A percentile compares a stretch with the other conserved stretches of the same genome.
phyloP scores from a whole-genome alignment of 2,113 vertebrate genomes.

The Procapra przewalskii region DNA sequence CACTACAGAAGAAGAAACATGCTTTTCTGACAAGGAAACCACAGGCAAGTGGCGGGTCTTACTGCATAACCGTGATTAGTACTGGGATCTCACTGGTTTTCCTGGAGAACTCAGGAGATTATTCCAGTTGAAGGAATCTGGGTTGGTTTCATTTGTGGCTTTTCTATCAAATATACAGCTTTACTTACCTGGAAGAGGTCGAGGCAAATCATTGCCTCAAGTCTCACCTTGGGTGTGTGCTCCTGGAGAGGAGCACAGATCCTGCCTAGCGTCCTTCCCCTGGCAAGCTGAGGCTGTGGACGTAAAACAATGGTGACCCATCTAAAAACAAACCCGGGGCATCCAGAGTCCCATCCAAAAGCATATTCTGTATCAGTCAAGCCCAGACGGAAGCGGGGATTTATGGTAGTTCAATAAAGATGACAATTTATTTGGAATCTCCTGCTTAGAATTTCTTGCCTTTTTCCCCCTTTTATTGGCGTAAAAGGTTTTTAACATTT shows the following conservation, averaged over 20 bases:
- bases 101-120: neutral
- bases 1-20: accelerated
- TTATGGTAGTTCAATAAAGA: slow-evolving; percentile 69
- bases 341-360: slow-evolving; percentile 49
- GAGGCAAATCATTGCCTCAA: neutral
- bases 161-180: neutral
- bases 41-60: neutral
- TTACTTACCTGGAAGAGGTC: neutral
- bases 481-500: slow-evolving; percentile 71
- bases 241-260: neutral
- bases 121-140: neutral
- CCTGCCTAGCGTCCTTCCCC: neutral
- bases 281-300: neutral
- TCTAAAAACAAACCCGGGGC: slow-evolving; percentile 53
- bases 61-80: accelerated
- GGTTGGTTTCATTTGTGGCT: neutral
- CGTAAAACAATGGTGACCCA: slow-evolving; percentile 34
- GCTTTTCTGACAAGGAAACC: neutral
- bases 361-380: slow-evolving; percentile 51
- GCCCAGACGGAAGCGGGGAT: slow-evolving; percentile 24
- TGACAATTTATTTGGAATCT: slow-evolving; percentile 72
- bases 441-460: slow-evolving; percentile 59
- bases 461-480: slow-evolving; percentile 74
- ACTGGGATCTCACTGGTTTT: neutral
- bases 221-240: neutral